Evolutionary conservation across 2,888 invertebrate species (phyloP).

Genomic region (Spatulosminthurus flaviceps): DNA sequence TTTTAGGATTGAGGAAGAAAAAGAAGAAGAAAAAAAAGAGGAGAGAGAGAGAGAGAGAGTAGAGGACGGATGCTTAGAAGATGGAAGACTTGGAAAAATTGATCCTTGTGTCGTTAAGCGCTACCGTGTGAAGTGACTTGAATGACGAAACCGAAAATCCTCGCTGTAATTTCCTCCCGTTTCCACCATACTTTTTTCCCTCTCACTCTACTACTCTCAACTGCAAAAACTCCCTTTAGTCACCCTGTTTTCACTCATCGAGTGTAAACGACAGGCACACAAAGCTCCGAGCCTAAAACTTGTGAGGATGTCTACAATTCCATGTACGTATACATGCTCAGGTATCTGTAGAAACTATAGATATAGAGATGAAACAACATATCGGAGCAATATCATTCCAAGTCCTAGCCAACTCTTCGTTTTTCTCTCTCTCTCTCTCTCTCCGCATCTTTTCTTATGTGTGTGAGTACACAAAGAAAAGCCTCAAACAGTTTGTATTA

Average conservation of each 20-base stretch:
- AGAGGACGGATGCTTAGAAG: not conserved
- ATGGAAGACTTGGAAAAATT: constrained; percentile 18
- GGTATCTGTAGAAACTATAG: no score
- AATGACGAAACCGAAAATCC: constrained; percentile 28
- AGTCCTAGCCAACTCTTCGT: not conserved
- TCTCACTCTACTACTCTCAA: constrained; percentile 5
- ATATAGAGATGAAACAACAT: no score
- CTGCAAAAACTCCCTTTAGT: not conserved
- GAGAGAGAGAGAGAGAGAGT: not conserved
- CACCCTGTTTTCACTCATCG: not conserved
- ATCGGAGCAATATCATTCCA: not conserved
- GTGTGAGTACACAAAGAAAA: not conserved
- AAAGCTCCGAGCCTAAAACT: not conserved
- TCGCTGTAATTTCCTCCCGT: not conserved
- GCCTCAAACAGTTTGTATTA: constrained; percentile 41
- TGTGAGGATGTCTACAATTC: not conserved
- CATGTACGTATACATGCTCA: no score
- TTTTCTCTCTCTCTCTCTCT: no score
- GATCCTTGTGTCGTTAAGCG: constrained; percentile 19
- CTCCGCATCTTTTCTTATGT: not conserved
- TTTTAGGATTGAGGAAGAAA: no score
- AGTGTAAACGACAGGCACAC: constrained; percentile 25
- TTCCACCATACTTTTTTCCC: not conserved
- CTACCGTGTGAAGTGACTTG: constrained; percentile 22
- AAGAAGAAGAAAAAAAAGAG: not conserved